These are phyloP conservation scores for Neelides sp. DNA, from an alignment of 1,140 invertebrate species.

Conservation along the genomic window DNA sequence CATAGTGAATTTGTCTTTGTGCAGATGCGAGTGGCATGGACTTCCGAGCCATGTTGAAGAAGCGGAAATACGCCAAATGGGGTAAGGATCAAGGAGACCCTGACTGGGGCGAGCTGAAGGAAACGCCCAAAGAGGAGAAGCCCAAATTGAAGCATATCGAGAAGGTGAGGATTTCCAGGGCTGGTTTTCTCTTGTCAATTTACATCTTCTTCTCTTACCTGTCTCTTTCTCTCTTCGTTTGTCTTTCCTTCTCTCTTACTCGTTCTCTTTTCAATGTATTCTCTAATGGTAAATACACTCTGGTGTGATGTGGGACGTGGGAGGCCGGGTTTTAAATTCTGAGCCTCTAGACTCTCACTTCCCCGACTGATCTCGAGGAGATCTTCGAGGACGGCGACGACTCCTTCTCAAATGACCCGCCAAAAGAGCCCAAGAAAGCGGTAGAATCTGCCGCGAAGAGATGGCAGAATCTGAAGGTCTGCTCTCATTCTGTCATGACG, in stretches of 20 bases:
- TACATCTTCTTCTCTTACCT: slow-evolving; percentile 8
- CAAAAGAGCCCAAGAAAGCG: too few relatives aligned
- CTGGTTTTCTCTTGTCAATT: not conserved
- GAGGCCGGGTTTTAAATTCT: too few relatives aligned
- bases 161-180: slow-evolving; percentile 52
- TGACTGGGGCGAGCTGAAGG: slow-evolving; percentile 85
- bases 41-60: slow-evolving; percentile 94
- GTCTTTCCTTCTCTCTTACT: slow-evolving; percentile 10
- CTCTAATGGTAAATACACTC: not conserved
- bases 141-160: slow-evolving; percentile 73
- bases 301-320: too few relatives aligned
- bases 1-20: not conserved
- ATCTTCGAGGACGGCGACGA: too few relatives aligned
- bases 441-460: too few relatives aligned
- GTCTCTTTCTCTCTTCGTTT: slow-evolving; percentile 19
- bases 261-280: not conserved
- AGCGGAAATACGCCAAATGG: slow-evolving; percentile 92
- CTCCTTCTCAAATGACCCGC: too few relatives aligned
- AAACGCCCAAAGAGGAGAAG: slow-evolving; percentile 71
- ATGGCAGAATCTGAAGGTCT: too few relatives aligned
- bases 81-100: slow-evolving; percentile 73
- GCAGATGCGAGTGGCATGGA: slow-evolving; percentile 91
- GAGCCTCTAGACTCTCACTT: too few relatives aligned
- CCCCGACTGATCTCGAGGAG: too few relatives aligned
- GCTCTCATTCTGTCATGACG: too few relatives aligned